Evolutionary conservation across 2,113 vertebrate genomes (phyloP), one percentile per base, ranked within the genome.

Genomic region (Steatornis caripensis): DNA sequence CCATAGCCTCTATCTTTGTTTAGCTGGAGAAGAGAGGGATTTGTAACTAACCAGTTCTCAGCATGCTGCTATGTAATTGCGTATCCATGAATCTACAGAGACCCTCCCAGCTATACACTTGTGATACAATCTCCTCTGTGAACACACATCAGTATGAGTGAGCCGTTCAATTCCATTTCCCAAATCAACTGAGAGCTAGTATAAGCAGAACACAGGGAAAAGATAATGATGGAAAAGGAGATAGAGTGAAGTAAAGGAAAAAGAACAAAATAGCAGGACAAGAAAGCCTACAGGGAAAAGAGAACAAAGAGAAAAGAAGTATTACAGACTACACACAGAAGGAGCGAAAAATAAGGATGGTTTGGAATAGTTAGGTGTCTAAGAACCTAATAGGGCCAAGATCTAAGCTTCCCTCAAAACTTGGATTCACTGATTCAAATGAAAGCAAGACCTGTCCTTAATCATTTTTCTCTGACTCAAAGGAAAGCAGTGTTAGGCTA

Each of bases 141-240:
- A 55, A 37, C 13, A 43, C 11, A 43, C 0, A 0, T 30, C 29
- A 11, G 34, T 17, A 13, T 27, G 22, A 61, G 6, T 9, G 16
- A 79, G 37, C 66, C 26, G 32, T 77, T 77, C 62, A 58, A 5
- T 34, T 12, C 32, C 12, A 3, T 46, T 55, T 62, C 14, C 37
- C 18, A 69, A 15, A 15, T 5, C 57, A 66, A 3, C 3, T n/a
- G 71, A 39, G 18, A 46, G 30, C 0, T 43, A 24, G 11, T 45
- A 46, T 6, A 78, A 51, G 26, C 51, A 95, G 46, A 95, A 51
- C 9, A 39, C 2, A 37, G 15, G 6, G 22, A 8, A 69, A 79
- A 85, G 22, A 9, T 43, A 27, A 80, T 48, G 19, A 10, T 43
- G 41, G 64, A 82, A 89, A 93, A 41, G n/a, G 19, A 58, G 8